Evolutionary conservation across 2,797 vertebrate species (phyloP), one percentile per base, ranked within the genome.

Genomic region (Enoplosus armatus): DNA sequence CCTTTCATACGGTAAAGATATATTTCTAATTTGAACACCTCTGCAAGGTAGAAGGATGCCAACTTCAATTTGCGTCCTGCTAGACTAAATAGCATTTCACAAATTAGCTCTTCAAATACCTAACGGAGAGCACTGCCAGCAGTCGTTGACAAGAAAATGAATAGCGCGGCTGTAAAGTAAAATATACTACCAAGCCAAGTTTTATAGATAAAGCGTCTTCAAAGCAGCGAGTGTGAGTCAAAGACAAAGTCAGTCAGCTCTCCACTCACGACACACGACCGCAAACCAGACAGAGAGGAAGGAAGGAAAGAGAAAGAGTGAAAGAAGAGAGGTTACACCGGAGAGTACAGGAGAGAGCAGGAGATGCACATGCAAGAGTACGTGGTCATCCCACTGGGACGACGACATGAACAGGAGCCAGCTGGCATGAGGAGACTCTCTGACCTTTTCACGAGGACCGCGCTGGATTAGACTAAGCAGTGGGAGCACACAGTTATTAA

Each of bases 351-450:
- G 6, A 37, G 9, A 24, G 61, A 37, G 53, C 1, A 4, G 26
- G 22, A 63, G 22, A 39, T 26, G 47, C 16, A 68, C 27, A 75
- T 14, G 14, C 48, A 16, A 7, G 71, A 63, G 77, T 20, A 29
- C 4, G 1, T 5, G 24, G n/a, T 41, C 59, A 29, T 56, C 54
- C 22, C 58, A 50, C 0, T 50, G 75, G 50, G 72, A 72, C 22
- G 7, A 10, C 1, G 35, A 51, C 59, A 45, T 75, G 85, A 77
- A 90, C 54, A 4, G 53, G 2, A 80, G 75, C 73, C 90, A 86
- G 68, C 67, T 77, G 81, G 71, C 85, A 37, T 0, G 18, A 62
- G 0, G 39, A 16, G 48, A 71, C 72, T 33, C 64, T 43, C 2
- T 80, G 75, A 85, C 83, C 83, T 82, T 55, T n/a, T 76, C 55